These are phyloP conservation scores for Oryzias curvinotus DNA, from an alignment of 2,113 vertebrate genomes.

Conservation along the genomic window DNA sequence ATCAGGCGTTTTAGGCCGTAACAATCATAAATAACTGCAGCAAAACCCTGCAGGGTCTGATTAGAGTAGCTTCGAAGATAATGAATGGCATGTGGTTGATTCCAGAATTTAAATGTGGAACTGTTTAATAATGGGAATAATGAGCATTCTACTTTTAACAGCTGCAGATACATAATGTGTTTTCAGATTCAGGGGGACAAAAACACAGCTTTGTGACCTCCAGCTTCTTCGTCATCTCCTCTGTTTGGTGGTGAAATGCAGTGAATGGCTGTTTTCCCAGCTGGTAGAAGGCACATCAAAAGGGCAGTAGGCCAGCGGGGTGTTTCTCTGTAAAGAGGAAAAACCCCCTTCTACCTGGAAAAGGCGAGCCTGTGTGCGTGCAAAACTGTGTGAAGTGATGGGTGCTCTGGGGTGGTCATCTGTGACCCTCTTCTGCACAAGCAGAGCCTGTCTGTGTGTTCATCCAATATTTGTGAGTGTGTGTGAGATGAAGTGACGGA, in stretches of 20 bases:
- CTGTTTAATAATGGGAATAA: too few species aligned
- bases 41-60: too few species aligned
- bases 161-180: too few species aligned
- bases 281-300: slow-evolving; percentile 40
- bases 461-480: slow-evolving; percentile 27
- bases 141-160: too few species aligned
- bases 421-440: slow-evolving; percentile 43
- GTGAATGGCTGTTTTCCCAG: slow-evolving; percentile 53
- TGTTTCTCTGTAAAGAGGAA: slow-evolving; percentile 35
- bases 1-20: too few species aligned
- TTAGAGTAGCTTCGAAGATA: too few species aligned
- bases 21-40: too few species aligned
- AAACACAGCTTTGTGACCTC: background rate
- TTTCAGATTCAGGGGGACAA: background rate
- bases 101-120: too few species aligned
- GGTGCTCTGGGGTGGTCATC: slow-evolving; percentile 53
- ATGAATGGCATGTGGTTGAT: too few species aligned
- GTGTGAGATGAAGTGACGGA: slow-evolving; percentile 30
- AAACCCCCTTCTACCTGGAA: slow-evolving; percentile 43
- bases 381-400: slow-evolving; percentile 25
- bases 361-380: slow-evolving; percentile 29
- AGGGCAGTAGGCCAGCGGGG: slow-evolving; percentile 39
- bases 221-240: slow-evolving; percentile 11
- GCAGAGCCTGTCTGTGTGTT: slow-evolving; percentile 40
- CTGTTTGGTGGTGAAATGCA: slow-evolving; percentile 29